A percentile compares a stretch with the other conserved stretches of the same genome.
These are phyloP conservation scores for Chaetodon auriga DNA, from an alignment of 2,113 vertebrate species.

Conservation along the genomic window DNA sequence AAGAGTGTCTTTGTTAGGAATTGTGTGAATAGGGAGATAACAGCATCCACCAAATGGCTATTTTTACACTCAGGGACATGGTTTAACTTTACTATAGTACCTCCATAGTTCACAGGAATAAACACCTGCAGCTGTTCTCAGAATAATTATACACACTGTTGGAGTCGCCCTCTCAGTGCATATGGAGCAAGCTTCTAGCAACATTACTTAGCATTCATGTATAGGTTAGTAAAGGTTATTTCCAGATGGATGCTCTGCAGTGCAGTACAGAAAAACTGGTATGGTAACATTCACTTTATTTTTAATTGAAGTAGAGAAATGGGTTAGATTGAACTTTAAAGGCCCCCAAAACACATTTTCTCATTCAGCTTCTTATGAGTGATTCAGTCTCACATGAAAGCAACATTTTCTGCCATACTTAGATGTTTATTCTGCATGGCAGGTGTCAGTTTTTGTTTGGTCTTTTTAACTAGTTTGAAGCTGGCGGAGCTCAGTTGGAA, in stretches of 20 bases:
- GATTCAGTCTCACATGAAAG: background rate
- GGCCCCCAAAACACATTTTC: background rate
- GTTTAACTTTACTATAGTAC: conserved; percentile 67
- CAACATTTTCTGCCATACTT: background rate
- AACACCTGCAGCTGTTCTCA: conserved; percentile 77
- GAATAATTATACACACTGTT: conserved; percentile 67
- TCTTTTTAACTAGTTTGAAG: no score
- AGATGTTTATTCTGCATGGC: background rate
- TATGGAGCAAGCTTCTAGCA: background rate
- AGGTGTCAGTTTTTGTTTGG: background rate
- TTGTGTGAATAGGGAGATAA: conserved; percentile 60
- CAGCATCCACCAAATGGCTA: conserved; percentile 38
- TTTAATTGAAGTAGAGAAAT: background rate
- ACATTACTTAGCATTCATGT: background rate
- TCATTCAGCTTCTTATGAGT: background rate
- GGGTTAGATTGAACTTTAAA: background rate
- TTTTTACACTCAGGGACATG: conserved; percentile 67
- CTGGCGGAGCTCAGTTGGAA: no score
- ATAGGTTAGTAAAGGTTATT: background rate
- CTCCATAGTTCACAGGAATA: conserved; percentile 48
- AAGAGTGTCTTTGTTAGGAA: conserved; percentile 25
- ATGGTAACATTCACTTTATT: background rate
- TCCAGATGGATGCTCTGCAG: background rate
- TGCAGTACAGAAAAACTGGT: background rate
- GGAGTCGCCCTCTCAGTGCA: conserved; percentile 12